These are phyloP conservation scores for Orthonychiurus folsomi DNA, from an alignment of 2,888 invertebrate genomes.

Conservation along the genomic window DNA sequence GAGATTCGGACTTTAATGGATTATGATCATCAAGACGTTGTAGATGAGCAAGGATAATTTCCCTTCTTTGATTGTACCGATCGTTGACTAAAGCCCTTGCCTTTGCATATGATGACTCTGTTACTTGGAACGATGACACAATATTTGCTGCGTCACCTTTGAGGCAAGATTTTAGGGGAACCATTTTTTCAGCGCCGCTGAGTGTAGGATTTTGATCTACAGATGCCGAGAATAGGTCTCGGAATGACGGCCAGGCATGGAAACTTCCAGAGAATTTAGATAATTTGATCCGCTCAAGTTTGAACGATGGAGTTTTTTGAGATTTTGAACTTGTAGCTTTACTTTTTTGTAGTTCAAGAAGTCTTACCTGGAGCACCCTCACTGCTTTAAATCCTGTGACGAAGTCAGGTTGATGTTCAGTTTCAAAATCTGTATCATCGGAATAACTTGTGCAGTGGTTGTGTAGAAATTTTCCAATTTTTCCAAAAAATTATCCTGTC, in stretches of 20 bases:
- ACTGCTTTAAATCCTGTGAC: too few species aligned
- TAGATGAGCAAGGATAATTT: constrained; percentile 4
- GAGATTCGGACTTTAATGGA: neutral
- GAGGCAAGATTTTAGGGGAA: neutral
- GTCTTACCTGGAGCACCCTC: too few species aligned
- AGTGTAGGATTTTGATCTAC: neutral
- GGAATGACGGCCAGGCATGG: neutral
- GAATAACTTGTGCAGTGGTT: too few species aligned
- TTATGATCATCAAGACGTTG: neutral
- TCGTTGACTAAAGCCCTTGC: neutral
- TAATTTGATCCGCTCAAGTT: neutral
- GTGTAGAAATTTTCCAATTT: too few species aligned
- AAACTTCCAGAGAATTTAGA: neutral
- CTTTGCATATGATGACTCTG: neutral
- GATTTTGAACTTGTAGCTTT: too few species aligned
- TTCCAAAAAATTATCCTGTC: too few species aligned
- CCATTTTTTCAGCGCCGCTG: neutral
- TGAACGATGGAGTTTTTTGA: too few species aligned
- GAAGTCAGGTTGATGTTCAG: too few species aligned
- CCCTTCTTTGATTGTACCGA: constrained; percentile 3
- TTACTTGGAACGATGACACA: neutral
- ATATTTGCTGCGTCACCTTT: neutral
- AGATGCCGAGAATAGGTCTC: neutral
- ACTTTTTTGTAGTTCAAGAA: too few species aligned
- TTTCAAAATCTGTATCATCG: too few species aligned